These are phyloP conservation scores for Rallus crepitans DNA, from an alignment of 2,797 vertebrate genomes.

Conservation along the genomic window DNA sequence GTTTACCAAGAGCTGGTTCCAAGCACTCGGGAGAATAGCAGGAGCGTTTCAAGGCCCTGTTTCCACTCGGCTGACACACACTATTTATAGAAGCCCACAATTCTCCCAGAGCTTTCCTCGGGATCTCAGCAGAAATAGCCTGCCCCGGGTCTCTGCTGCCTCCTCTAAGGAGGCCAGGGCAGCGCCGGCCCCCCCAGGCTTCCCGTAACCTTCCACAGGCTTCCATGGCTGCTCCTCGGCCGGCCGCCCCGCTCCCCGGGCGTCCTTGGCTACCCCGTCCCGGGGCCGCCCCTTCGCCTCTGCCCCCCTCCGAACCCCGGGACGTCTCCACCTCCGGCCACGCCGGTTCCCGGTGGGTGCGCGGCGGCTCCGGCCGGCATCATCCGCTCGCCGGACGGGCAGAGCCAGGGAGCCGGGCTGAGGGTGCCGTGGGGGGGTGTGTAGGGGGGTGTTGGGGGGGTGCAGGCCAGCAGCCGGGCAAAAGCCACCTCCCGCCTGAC, in stretches of 20 bases:
- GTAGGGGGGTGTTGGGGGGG: neutral
- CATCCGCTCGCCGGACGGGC: neutral
- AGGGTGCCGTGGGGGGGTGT: too few relatives aligned
- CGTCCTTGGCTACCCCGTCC: constrained; percentile 31
- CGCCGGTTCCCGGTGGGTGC: neutral
- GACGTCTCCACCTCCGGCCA: neutral
- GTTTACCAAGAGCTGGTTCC: constrained; percentile 73
- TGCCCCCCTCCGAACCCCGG: too few relatives aligned
- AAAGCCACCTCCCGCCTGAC: constrained; percentile 28
- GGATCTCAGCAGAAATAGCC: constrained; percentile 77
- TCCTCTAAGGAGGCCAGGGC: constrained; percentile 63
- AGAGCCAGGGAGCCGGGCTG: neutral
- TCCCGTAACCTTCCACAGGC: constrained; percentile 52
- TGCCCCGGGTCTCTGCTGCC: constrained; percentile 64
- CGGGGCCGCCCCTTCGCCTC: neutral
- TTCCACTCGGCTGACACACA: constrained; percentile 76
- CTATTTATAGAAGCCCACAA: constrained; percentile 78
- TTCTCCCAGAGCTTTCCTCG: constrained; percentile 77
- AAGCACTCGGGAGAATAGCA: constrained; percentile 70
- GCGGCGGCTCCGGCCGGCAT: neutral
- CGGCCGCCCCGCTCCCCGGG: neutral
- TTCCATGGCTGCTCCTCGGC: constrained; percentile 22
- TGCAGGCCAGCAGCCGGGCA: neutral
- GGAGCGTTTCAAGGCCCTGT: constrained; percentile 72
- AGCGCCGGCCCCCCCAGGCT: neutral